Base-by-base conservation (phyloP, 2,113 vertebrate species). In the Platichthys flesus region DNA sequence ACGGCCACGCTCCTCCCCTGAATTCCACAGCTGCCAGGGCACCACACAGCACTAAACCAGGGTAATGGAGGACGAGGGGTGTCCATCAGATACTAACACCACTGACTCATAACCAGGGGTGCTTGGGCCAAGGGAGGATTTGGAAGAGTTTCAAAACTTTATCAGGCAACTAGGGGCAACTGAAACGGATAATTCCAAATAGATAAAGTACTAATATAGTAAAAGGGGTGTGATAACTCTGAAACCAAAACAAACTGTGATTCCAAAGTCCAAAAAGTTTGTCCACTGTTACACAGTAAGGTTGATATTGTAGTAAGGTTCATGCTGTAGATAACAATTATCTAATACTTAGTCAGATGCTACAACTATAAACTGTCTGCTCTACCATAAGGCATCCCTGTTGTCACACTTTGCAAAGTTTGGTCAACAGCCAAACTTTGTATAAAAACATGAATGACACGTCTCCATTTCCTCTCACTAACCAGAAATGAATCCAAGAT, bases 21-120 rank as follows among this genome's bases (percentile, higher is more conserved):
- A 87, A 92, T 87, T 85, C 85, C 85, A 85, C 76, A 81, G 78
- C 68, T 83, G 79, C 67, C 63, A 64, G 70, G 45, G 75, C 67
- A 68, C 79, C 57, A 61, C 57, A 68, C 66, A 13, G 62, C 54
- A 63, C 28, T 37, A 49, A n/a, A 26, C 61, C 35, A 56, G 68
- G 62, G 54, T 23, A 6, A 45, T 61, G 56, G 62, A 24, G 52
- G 59, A 45, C 0, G 49, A 59, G 45, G 51, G 75, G 23, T 28
- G 20, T 58, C n/a, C 16, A 71, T 18, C 16, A 58, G 26, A 20
- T 20, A 82, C 78, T 67, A 49, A 23, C 31, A 70, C 23, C n/a
- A 55, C 21, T 24, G 28, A 61, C 28, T 42, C 58, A n/a, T 20
- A 74, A 13, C 31, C 54, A 26, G 67, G 24, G 16, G 26, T 24